Percentiles rank a stretch among this genome's conserved stretches.
Conservation (phyloP, 2,113 vertebrate genomes). For the Gadus macrocephalus region DNA sequence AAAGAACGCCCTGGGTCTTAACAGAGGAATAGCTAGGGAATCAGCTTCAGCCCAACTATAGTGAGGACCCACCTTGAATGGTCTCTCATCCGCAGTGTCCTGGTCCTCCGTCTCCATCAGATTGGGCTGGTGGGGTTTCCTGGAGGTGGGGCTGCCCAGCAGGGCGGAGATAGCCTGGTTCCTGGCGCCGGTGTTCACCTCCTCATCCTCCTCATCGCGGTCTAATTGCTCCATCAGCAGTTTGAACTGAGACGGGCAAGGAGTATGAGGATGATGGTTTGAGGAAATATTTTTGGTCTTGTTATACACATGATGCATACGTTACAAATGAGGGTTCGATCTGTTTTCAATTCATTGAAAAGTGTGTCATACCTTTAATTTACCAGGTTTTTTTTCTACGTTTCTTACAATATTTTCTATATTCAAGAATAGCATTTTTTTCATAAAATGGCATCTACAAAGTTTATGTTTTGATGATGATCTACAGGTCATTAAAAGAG, state of each 20-base stretch:
- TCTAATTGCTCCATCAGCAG: constrained; percentile 96
- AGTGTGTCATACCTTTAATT: too few relatives aligned
- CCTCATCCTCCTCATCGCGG: constrained; percentile 96
- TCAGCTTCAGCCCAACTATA: not conserved
- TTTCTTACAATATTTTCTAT: too few relatives aligned
- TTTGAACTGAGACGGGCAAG: constrained; percentile 79
- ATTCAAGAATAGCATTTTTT: too few relatives aligned
- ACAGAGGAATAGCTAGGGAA: not conserved
- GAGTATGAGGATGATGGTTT: too few relatives aligned
- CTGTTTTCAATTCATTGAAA: too few relatives aligned
- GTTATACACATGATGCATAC: too few relatives aligned
- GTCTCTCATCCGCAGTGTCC: constrained; percentile 90
- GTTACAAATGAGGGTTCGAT: not conserved
- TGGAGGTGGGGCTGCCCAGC: constrained; percentile 89
- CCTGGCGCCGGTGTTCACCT: constrained; percentile 91
- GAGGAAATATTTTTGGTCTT: too few relatives aligned
- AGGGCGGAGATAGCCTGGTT: constrained; percentile 98
- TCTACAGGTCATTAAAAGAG: too few relatives aligned
- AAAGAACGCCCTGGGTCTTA: too few relatives aligned
- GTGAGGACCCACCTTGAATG: constrained; percentile 83
- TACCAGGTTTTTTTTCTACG: too few relatives aligned
- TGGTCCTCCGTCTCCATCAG: constrained; percentile 87
- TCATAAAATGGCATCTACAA: too few relatives aligned
- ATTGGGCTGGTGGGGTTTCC: constrained; percentile 85
- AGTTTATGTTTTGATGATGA: too few relatives aligned